Evolutionary conservation across 2,113 vertebrate species (phyloP).

Genomic region (Larimichthys crocea): DNA sequence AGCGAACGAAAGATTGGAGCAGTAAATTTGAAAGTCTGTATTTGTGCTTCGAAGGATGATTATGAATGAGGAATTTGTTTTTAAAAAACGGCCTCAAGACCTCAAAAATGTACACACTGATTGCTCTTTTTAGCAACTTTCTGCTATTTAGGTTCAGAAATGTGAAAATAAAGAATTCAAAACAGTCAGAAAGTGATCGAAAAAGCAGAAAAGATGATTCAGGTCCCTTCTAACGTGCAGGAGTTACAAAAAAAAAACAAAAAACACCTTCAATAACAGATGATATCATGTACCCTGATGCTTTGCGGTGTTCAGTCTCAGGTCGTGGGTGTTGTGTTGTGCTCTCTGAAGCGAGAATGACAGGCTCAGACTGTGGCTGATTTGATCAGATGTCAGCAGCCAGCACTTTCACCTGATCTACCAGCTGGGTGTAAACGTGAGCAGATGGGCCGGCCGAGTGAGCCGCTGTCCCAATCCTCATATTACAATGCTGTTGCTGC

Average conservation of each 20-base stretch:
- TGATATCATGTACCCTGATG: conserved; percentile 37
- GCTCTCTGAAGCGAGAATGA: conserved; percentile 71
- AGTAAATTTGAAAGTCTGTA: conserved; percentile 60
- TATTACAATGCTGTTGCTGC: conserved; percentile 80
- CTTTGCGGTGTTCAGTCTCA: conserved; percentile 38
- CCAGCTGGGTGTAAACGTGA: conserved; percentile 82
- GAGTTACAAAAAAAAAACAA: background rate
- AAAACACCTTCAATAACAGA: conserved; percentile 31
- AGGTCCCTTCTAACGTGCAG: background rate
- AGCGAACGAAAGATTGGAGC: conserved; percentile 51
- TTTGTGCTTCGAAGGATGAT: conserved; percentile 32
- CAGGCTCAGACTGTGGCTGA: conserved; percentile 69
- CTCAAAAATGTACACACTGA: background rate
- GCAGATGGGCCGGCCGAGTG: conserved; percentile 82
- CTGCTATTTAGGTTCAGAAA: background rate
- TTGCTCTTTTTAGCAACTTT: background rate
- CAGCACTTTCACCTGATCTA: conserved; percentile 83
- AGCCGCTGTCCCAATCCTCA: conserved; percentile 76
- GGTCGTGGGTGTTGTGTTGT: conserved; percentile 61
- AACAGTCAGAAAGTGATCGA: background rate
- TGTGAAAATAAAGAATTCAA: background rate
- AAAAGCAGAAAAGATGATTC: background rate
- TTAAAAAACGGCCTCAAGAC: background rate
- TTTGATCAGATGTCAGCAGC: conserved; percentile 77
- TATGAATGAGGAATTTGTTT: conserved; percentile 25